phyloP scores from a whole-genome alignment of 2,797 vertebrate genomes.

The Cossypha caffra region DNA sequence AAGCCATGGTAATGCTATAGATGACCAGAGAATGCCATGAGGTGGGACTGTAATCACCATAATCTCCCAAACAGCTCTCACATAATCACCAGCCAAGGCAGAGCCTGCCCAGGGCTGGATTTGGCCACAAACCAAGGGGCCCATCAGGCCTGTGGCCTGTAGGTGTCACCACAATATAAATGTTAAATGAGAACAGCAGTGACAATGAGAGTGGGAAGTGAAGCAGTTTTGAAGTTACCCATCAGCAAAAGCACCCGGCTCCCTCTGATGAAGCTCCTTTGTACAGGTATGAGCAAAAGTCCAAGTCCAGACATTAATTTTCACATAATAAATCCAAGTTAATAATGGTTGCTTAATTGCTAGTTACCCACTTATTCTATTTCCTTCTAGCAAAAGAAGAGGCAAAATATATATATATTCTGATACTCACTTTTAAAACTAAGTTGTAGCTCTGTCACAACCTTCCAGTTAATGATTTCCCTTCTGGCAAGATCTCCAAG shows the following conservation, averaged over 20 bases:
- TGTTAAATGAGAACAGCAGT: slow-evolving; percentile 24
- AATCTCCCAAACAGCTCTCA: not conserved
- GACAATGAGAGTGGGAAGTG: not conserved
- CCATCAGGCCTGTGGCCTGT: slow-evolving; percentile 27
- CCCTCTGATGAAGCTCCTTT: not conserved
- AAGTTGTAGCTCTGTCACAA: slow-evolving; percentile 79
- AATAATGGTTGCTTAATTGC: not conserved
- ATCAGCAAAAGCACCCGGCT: not conserved
- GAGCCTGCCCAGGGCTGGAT: not conserved
- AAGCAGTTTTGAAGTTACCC: not conserved
- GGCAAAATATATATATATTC: not conserved
- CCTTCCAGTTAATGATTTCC: slow-evolving; percentile 76
- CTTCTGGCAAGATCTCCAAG: slow-evolving; percentile 59
- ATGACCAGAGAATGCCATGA: not conserved
- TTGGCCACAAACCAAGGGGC: not conserved
- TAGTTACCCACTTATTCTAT: not conserved
- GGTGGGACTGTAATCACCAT: not conserved
- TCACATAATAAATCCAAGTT: not conserved
- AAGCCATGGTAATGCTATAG: not conserved
- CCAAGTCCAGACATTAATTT: not conserved
- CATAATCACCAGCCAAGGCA: not conserved
- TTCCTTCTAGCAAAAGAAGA: not conserved
- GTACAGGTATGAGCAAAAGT: not conserved
- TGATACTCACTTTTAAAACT: slow-evolving; percentile 83
- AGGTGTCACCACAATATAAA: slow-evolving; percentile 70